These are phyloP conservation scores for Tor tambroides DNA, from an alignment of 2,113 vertebrate genomes.

Conservation along the genomic window DNA sequence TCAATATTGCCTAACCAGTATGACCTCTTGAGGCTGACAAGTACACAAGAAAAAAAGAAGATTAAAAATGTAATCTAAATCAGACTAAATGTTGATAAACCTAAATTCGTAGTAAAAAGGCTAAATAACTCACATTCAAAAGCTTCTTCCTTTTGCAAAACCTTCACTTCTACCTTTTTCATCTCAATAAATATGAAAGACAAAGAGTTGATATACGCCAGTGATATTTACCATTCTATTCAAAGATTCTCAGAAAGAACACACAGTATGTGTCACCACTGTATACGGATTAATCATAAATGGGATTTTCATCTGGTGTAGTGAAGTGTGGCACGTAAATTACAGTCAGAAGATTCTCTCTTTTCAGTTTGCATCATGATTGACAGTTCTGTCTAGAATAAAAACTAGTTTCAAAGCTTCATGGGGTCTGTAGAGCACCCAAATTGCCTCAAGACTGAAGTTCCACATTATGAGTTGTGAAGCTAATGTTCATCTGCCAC, in stretches of 20 bases:
- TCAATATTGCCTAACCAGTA: too few species aligned
- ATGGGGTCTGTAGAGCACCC: slow-evolving; percentile 57
- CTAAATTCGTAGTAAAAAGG: background rate
- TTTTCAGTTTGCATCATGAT: slow-evolving; percentile 16
- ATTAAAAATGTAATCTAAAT: too few species aligned
- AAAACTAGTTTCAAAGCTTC: slow-evolving; percentile 29
- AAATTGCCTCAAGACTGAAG: slow-evolving; percentile 76
- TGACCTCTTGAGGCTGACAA: too few species aligned
- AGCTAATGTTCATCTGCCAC: slow-evolving; percentile 81
- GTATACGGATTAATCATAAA: background rate
- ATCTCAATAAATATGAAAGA: background rate
- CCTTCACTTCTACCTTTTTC: background rate
- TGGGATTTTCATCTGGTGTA: background rate
- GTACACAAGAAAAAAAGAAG: too few species aligned
- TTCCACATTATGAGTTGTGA: slow-evolving; percentile 83
- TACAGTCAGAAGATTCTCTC: slow-evolving; percentile 8
- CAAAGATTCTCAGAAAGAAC: background rate
- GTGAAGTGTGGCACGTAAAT: background rate
- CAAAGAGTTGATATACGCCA: background rate
- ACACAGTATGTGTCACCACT: background rate
- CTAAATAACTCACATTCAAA: background rate
- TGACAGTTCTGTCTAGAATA: slow-evolving; percentile 22
- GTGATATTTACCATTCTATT: slow-evolving; percentile 5
- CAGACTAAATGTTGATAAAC: too few species aligned
- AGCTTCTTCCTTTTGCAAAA: background rate